Conservation (phyloP, 2,113 vertebrate species). For the Rhynchopsitta pachyrhyncha region DNA sequence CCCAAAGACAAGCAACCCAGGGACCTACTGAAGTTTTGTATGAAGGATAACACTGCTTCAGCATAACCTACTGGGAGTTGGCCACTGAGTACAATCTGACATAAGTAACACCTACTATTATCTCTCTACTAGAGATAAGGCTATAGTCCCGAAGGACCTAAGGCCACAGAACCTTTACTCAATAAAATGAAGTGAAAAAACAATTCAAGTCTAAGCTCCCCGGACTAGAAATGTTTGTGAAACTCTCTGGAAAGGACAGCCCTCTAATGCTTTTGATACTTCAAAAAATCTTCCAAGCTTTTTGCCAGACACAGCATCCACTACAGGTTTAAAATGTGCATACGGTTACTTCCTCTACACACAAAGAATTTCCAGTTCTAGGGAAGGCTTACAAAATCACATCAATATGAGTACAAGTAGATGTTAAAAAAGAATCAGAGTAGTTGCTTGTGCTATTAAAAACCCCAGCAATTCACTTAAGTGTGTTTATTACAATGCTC, state of each 20-base stretch:
- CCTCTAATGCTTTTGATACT: not conserved
- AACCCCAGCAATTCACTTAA: not conserved
- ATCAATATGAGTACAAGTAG: not conserved
- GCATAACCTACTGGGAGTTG: not conserved
- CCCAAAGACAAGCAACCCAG: not conserved
- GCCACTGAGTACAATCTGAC: not conserved
- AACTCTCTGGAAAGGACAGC: not conserved
- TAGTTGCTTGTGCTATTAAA: not conserved
- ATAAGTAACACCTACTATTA: not conserved
- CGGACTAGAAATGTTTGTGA: not conserved
- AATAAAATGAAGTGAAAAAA: not conserved
- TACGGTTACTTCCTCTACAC: not conserved
- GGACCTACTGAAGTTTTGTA: not conserved
- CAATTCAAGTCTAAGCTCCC: not conserved
- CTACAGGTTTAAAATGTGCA: not conserved
- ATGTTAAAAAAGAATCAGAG: slow-evolving; percentile 1
- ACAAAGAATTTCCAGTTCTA: not conserved
- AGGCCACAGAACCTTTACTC: not conserved
- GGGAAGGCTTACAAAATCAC: not conserved
- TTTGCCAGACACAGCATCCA: not conserved
- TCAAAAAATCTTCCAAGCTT: not conserved
- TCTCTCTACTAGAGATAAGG: not conserved
- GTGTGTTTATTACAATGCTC: not conserved
- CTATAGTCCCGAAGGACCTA: not conserved
- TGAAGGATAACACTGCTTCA: not conserved